Base-by-base conservation (phyloP, 2,797 vertebrate species). In the Muscicapa comitata region DNA sequence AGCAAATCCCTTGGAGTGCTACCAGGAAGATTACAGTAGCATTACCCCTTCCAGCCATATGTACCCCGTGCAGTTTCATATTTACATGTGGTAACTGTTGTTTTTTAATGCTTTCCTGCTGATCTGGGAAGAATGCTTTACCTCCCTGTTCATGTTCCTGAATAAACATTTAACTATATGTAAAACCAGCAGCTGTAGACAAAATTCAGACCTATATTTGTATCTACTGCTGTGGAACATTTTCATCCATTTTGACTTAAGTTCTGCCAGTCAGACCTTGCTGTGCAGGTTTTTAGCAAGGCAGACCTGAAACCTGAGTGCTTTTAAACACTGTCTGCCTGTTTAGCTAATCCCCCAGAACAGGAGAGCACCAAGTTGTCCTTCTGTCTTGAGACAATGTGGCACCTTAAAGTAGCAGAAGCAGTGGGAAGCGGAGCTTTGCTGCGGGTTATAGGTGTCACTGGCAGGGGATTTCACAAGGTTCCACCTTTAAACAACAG, bases 21-120 rank as follows among this genome's bases (percentile, higher is more conserved):
- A 74, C 71, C 78, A 43, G 81, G 82, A 74, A 67, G 94, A 93
- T 96, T 94, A 93, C n/a, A 77, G 86, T 43, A 82, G 93, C 74
- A 95, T 95, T 93, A 90, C 63, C 37, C 57, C 42, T 90, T 83
- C 24, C 48, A 87, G 63, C 90, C 88, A 79, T 93, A 95, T 92
- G 88, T 76, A 85, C 73, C 26, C 59, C 38, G 10, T 72, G 55
- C 66, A 84, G 59, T 90, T 90, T 82, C 74, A 24, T 86, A 23
- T 57, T 90, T 77, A 33, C 5, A 3, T 73, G 40, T 66, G 43
- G 15, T 29, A 78, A 73, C 45, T 86, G 71, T 31, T 79, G 17
- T 33, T 77, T 83, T 85, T 72, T 75, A 88, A 43, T 84, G 59
- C 33, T 86, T 88, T 73, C 53, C 43, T 85, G 59, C 43, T 0